phyloP scores from a whole-genome alignment of 2,797 vertebrate species.

The Catharus ustulatus region DNA sequence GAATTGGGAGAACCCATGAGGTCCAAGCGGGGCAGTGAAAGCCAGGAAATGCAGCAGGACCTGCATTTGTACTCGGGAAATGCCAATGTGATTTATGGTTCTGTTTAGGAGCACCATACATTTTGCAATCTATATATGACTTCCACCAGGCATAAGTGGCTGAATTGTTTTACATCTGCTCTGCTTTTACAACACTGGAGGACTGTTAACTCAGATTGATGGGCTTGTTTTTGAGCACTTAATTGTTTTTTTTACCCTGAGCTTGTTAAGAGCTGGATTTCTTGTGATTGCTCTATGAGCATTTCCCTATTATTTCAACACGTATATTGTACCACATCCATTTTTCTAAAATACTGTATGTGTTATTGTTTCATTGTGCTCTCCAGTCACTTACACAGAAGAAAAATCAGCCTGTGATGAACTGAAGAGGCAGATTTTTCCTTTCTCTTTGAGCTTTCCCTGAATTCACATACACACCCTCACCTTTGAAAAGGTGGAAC shows the following conservation, averaged over 20 bases:
- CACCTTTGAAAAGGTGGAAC: background rate
- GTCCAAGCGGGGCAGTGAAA: accelerated
- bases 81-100: background rate
- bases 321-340: accelerated
- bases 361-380: background rate
- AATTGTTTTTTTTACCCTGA: background rate
- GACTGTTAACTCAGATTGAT: background rate
- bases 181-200: background rate
- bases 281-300: background rate
- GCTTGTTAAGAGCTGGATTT: background rate
- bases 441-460: background rate
- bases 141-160: background rate
- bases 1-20: background rate
- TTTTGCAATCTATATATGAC: background rate
- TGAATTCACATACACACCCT: background rate
- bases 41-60: background rate
- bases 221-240: background rate
- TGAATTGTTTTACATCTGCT: background rate
- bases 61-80: accelerated
- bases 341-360: background rate
- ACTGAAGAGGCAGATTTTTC: background rate
- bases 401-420: background rate
- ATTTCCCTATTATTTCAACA: background rate
- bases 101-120: background rate
- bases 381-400: background rate